These are phyloP conservation scores for Augiades crinisus DNA, from an alignment of 2,888 invertebrate species.

Conservation along the genomic window DNA sequence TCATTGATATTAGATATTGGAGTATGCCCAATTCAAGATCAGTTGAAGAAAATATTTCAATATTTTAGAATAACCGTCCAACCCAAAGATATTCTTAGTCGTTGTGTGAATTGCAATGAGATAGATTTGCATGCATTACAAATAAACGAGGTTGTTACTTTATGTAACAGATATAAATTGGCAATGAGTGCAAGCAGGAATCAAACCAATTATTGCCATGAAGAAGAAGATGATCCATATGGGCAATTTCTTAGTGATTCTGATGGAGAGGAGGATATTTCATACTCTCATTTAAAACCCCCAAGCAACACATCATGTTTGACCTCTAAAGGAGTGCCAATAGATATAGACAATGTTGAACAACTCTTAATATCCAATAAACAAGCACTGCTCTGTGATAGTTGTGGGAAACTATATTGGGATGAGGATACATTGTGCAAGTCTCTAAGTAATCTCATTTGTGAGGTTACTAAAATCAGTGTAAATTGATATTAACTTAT, in stretches of 20 bases:
- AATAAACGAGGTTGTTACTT: constrained; percentile 48
- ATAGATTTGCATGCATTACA: constrained; percentile 49
- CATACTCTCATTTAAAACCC: constrained; percentile 43
- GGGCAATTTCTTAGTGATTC: constrained; percentile 64
- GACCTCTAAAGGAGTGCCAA: constrained; percentile 77
- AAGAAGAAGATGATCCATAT: constrained; percentile 53
- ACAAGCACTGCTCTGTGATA: constrained; percentile 85
- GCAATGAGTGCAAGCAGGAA: constrained; percentile 31
- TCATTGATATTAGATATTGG: constrained; percentile 79
- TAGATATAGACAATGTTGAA: constrained; percentile 78
- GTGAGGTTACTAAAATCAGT: constrained; percentile 42
- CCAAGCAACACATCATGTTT: constrained; percentile 47
- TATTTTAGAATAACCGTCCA: constrained; percentile 84
- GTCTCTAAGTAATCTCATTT: constrained; percentile 48
- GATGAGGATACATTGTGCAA: constrained; percentile 68
- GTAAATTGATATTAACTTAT: background rate
- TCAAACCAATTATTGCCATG: constrained; percentile 36
- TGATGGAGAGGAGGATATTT: constrained; percentile 57
- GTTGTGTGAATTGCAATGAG: constrained; percentile 85
- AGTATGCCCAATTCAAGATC: constrained; percentile 79
- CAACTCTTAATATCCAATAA: constrained; percentile 67
- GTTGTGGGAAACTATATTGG: constrained; percentile 90
- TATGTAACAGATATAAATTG: constrained; percentile 49
- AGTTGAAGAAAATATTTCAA: constrained; percentile 84
- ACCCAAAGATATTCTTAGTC: constrained; percentile 84